Base-by-base conservation (phyloP, 1,140 invertebrate genomes). In the Linepithema humile region DNA sequence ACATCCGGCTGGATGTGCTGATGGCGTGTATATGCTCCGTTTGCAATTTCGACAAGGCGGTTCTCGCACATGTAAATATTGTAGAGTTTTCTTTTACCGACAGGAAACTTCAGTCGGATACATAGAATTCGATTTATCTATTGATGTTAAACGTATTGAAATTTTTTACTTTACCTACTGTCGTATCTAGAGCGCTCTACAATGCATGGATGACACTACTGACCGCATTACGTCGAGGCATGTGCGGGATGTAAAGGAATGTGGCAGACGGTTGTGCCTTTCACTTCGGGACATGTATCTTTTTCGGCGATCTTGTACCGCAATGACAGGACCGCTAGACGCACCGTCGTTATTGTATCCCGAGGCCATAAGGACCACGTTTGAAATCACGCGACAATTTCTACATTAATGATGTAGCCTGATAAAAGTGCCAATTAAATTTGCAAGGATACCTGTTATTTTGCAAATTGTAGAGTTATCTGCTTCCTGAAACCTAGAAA, bases 261-360 rank as follows among this genome's bases (percentile, higher is more conserved):
- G 50, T 43, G 6, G 73, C 72, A 82, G 29, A 84, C 72, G 74
- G 75, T 85, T 83, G 72, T 60, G 55, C 88, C 87, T 90, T 92
- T 91, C 90, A 91, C 89, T 90, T 83, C 57, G 78, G 40, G 60
- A 43, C 67, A 73, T 15, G 15, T 59, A 57, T 84, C 53, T 50
- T 32, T 10, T 29, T 26, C 40, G 38, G 72, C 29, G 20, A 80
- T 85, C 38, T 82, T 15, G 59, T 62, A 45, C 48, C 53, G 50
- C 38, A 40, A 85, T 89, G 85, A 23, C 48, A 29, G 32, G 55
- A 50, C 20, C 75, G 85, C 62, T 74, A 85, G 88, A 45, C 82
- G 48, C 65, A 43, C 9, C n/a, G 60, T 59, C 26, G 0, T n/a
- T 3, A 35, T 38, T 9, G 60, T 45, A 43, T 20, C 29, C n/a